Conservation (phyloP, 2,888 invertebrate species). For the Rhynchonema sp. region DNA sequence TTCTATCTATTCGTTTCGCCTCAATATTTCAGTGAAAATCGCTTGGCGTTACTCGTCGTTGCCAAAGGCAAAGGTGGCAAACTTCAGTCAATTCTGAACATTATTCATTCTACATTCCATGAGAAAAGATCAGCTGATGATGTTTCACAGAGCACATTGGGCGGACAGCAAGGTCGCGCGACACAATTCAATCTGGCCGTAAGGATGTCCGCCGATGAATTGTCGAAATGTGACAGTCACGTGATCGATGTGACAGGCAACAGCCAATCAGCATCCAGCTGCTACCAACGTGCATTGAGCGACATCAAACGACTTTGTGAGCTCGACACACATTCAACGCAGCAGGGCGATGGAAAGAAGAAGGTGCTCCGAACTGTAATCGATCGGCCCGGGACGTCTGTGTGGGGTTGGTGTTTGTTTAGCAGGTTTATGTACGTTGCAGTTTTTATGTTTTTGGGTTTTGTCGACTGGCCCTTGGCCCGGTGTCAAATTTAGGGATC, state of each 20-base stretch:
- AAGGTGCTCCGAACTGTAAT: neutral
- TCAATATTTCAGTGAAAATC: neutral
- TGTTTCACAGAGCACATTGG: neutral
- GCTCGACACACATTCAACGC: neutral
- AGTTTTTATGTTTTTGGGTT: no score
- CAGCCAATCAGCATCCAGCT: neutral
- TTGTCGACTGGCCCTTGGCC: no score
- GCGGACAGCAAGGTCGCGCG: neutral
- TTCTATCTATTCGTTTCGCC: no score
- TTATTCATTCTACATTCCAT: no score
- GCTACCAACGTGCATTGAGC: neutral
- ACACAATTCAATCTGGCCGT: neutral
- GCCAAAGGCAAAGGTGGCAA: neutral
- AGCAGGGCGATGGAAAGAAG: neutral
- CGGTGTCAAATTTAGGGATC: no score
- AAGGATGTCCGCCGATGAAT: neutral
- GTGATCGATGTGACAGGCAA: neutral
- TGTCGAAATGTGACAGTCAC: neutral
- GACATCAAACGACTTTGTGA: no score
- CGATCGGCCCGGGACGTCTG: neutral
- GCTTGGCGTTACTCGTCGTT: neutral
- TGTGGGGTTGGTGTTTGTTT: neutral
- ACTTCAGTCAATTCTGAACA: neutral
- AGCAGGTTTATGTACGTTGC: no score
- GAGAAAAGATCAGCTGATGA: neutral